Percentiles rank a stretch among this genome's conserved stretches.
phyloP scores from a whole-genome alignment of 2,888 invertebrate species.

The Drosophila bunnanda region DNA sequence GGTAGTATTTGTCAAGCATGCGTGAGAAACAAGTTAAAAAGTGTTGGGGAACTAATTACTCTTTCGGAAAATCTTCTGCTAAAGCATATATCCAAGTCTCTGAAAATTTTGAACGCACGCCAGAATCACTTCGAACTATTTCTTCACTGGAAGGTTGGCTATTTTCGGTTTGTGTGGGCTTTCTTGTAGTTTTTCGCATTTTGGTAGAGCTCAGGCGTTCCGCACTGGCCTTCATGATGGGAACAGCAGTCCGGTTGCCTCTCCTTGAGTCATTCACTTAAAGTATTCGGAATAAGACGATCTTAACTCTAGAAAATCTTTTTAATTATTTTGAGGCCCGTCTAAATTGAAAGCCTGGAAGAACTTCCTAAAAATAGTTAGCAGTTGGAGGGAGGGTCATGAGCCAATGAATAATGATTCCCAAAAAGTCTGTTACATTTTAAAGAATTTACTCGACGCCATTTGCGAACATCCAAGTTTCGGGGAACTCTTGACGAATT shows the following conservation, averaged over 20 bases:
- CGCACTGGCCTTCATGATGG: constrained; percentile 33
- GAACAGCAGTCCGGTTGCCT: constrained; percentile 3
- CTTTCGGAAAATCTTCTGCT: constrained; percentile 6
- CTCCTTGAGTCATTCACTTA: constrained; percentile 13
- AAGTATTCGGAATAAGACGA: constrained; percentile 11
- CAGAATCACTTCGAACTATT: background rate
- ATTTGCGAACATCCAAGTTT: constrained; percentile 88
- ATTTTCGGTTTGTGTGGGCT: constrained; percentile 2
- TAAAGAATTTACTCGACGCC: constrained; percentile 45
- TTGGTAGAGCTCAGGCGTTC: constrained; percentile 14
- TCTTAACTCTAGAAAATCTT: background rate
- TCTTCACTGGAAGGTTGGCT: background rate
- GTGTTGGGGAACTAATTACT: constrained; percentile 24
- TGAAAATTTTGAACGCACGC: constrained; percentile 21
- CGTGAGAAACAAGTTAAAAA: constrained; percentile 12
- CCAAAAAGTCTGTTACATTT: background rate
- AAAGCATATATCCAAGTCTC: constrained; percentile 30
- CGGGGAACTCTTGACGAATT: constrained; percentile 87
- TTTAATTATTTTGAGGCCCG: background rate
- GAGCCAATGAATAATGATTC: background rate
- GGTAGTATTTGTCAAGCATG: constrained; percentile 3
- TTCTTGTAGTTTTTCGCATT: constrained; percentile 13
- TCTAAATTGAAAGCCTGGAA: too few species aligned
- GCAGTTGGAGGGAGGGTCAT: background rate
- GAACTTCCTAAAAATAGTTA: background rate